Conservation (phyloP, 2,888 invertebrate species). For the Agonopterix arenella region DNA sequence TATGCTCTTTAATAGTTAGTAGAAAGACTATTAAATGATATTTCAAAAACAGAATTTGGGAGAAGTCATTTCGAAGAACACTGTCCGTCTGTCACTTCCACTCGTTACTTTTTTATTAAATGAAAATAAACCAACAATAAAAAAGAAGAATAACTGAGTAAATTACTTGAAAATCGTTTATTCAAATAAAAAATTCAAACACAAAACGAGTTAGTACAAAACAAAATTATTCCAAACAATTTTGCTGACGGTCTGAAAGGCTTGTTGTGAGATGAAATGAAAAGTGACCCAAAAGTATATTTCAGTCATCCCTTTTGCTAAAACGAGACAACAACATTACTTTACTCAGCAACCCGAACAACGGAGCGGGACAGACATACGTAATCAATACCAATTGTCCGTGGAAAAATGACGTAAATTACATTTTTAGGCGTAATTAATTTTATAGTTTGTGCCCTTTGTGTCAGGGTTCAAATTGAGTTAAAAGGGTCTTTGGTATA, state of each 20-base stretch:
- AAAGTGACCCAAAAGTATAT: conserved; percentile 23
- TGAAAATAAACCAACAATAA: too few relatives aligned
- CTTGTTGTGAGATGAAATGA: conserved; percentile 19
- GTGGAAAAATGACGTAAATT: conserved; percentile 5
- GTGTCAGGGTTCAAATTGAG: background rate
- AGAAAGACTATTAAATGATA: too few relatives aligned
- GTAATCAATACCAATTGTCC: conserved; percentile 5
- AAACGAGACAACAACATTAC: conserved; percentile 8
- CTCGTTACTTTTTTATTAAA: too few relatives aligned
- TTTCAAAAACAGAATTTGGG: too few relatives aligned
- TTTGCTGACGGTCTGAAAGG: conserved; percentile 14
- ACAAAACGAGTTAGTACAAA: too few relatives aligned
- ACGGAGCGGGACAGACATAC: conserved; percentile 10
- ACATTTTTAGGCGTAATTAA: conserved; percentile 2
- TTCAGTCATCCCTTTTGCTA: conserved; percentile 16
- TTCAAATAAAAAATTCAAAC: too few relatives aligned
- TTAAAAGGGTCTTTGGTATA: background rate
- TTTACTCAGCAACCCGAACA: conserved; percentile 1
- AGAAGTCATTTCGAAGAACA: too few relatives aligned
- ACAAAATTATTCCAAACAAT: background rate
- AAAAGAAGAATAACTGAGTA: too few relatives aligned
- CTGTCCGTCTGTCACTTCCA: too few relatives aligned
- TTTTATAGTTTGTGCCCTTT: conserved; percentile 1
- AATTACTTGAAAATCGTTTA: too few relatives aligned
- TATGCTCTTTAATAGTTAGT: too few relatives aligned